Conservation (phyloP, 2,113 vertebrate genomes). For the Chauna torquata region DNA sequence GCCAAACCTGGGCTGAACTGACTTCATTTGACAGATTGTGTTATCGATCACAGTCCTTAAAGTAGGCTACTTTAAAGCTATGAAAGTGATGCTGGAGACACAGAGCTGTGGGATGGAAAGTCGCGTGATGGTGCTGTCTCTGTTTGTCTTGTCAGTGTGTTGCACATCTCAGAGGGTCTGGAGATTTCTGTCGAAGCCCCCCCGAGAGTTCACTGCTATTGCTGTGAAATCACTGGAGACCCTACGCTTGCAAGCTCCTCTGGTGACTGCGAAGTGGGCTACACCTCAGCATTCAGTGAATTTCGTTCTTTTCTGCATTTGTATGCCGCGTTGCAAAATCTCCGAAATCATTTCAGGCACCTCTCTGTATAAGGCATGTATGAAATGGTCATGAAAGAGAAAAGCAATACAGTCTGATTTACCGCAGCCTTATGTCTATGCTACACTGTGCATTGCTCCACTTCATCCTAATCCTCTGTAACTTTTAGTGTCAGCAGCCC, state of each 20-base stretch:
- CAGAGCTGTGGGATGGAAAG: background rate
- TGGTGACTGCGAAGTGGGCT: background rate
- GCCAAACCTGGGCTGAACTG: background rate
- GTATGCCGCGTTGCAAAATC: background rate
- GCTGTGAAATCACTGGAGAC: background rate
- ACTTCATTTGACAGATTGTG: background rate
- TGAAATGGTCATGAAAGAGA: background rate
- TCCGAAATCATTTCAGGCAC: background rate
- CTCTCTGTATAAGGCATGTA: background rate
- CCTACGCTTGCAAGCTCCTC: accelerated
- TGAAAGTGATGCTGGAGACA: background rate
- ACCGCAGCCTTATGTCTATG: background rate
- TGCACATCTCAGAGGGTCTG: background rate
- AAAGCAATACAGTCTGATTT: background rate
- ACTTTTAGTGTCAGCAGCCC: background rate
- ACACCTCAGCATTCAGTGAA: background rate
- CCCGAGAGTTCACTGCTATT: accelerated
- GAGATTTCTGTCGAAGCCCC: background rate
- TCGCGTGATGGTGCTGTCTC: accelerated
- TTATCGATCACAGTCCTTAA: background rate
- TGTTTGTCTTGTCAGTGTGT: background rate
- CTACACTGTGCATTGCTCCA: background rate
- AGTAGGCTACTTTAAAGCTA: background rate
- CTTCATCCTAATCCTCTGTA: background rate
- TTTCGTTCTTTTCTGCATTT: background rate